These are phyloP conservation scores for Darevskia mixta DNA, from an alignment of 2,797 vertebrate genomes.

Conservation along the genomic window DNA sequence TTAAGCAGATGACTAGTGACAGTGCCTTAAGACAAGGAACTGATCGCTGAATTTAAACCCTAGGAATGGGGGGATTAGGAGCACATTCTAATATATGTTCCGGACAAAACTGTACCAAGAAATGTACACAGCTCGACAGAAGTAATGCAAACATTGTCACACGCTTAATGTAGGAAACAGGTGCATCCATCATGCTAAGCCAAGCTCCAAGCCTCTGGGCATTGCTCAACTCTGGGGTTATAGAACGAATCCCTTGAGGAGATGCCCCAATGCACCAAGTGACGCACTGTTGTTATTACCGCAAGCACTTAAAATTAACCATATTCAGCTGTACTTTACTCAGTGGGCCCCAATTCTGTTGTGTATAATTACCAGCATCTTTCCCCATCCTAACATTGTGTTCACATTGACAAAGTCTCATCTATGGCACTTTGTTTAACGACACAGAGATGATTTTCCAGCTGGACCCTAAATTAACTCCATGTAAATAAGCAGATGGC, in stretches of 20 bases:
- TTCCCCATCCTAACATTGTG: constrained; percentile 57
- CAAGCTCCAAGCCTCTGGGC: constrained; percentile 71
- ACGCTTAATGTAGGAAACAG: constrained; percentile 70
- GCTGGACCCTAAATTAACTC: constrained; percentile 25
- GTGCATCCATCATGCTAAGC: constrained; percentile 72
- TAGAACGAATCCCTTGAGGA: constrained; percentile 67
- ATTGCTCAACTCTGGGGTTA: constrained; percentile 72
- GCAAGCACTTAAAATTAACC: constrained; percentile 61
- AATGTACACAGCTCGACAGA: constrained; percentile 43
- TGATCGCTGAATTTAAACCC: neutral
- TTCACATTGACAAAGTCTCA: constrained; percentile 62
- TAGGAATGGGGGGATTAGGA: neutral
- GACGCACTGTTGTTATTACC: constrained; percentile 82
- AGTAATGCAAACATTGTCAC: constrained; percentile 28
- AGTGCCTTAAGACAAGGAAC: constrained; percentile 29
- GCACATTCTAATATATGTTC: constrained; percentile 49
- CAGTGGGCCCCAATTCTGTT: constrained; percentile 76
- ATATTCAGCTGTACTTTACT: constrained; percentile 69
- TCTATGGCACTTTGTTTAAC: constrained; percentile 47
- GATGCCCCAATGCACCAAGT: constrained; percentile 79
- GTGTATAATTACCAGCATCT: constrained; percentile 77
- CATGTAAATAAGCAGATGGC: constrained; percentile 9
- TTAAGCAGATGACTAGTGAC: constrained; percentile 61
- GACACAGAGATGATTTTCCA: constrained; percentile 33
- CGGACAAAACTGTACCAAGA: constrained; percentile 42